Conservation (phyloP, 1,140 invertebrate genomes). For the Pectinophora gossypiella region DNA sequence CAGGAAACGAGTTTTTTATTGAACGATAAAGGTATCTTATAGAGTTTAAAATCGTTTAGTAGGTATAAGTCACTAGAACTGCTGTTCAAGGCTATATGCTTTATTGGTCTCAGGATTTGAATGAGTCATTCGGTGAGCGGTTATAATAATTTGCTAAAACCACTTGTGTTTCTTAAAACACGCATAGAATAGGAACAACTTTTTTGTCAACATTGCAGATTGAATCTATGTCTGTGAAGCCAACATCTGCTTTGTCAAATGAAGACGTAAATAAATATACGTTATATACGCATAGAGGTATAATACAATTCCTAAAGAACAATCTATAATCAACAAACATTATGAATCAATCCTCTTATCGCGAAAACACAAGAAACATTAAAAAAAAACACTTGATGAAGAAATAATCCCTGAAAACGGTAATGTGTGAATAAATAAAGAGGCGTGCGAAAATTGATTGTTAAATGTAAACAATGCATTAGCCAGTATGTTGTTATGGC, state of each 20-base stretch:
- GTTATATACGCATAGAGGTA: too few relatives aligned
- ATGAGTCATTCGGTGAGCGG: neutral
- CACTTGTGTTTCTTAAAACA: neutral
- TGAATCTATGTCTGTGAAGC: too few relatives aligned
- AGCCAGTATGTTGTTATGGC: neutral
- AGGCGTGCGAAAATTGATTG: constrained; percentile 25
- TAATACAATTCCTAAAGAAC: too few relatives aligned
- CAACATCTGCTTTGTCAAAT: too few relatives aligned
- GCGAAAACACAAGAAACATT: too few relatives aligned
- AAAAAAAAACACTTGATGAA: neutral
- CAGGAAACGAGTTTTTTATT: too few relatives aligned
- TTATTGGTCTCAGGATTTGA: neutral
- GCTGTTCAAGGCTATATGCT: neutral
- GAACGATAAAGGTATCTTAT: too few relatives aligned
- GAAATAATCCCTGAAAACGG: constrained; percentile 8
- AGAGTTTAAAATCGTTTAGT: too few relatives aligned
- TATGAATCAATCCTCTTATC: too few relatives aligned
- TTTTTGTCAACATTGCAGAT: too few relatives aligned
- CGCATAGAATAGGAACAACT: neutral
- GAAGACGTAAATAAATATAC: too few relatives aligned
- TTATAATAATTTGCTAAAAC: neutral
- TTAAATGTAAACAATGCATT: neutral
- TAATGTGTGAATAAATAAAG: constrained; percentile 33
- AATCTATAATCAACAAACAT: too few relatives aligned
- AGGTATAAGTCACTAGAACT: neutral